These are phyloP conservation scores for Loripinus fragilis DNA, from an alignment of 2,888 invertebrate genomes.

Conservation along the genomic window DNA sequence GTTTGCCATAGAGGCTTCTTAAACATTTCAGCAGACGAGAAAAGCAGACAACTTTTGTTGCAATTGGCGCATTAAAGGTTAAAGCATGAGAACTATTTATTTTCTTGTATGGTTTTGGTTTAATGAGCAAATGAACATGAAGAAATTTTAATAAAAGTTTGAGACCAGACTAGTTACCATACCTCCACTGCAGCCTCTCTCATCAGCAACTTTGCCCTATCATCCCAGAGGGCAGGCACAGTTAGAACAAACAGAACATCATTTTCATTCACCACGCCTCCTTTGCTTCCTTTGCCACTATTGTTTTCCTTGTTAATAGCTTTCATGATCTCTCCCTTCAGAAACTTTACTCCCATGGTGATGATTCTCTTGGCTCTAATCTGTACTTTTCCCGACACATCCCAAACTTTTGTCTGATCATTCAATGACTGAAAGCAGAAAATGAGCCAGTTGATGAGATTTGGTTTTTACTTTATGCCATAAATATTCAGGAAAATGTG, in stretches of 20 bases:
- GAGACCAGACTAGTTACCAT: too few relatives aligned
- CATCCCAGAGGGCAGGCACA: slow-evolving; percentile 47
- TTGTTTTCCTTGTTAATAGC: slow-evolving; percentile 36
- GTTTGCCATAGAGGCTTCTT: too few relatives aligned
- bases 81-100: too few relatives aligned
- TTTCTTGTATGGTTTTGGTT: too few relatives aligned
- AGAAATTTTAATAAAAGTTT: too few relatives aligned
- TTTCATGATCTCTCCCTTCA: slow-evolving; percentile 51
- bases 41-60: too few relatives aligned
- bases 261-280: slow-evolving; percentile 38
- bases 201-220: slow-evolving; percentile 49
- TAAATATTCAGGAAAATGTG: too few relatives aligned
- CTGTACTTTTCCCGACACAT: slow-evolving; percentile 7
- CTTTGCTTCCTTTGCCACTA: slow-evolving; percentile 27
- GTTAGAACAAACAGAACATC: slow-evolving; percentile 48
- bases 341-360: slow-evolving; percentile 41
- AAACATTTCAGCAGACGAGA: too few relatives aligned
- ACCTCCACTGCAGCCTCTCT: slow-evolving; percentile 47
- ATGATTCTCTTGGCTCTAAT: slow-evolving; percentile 22
- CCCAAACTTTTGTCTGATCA: background rate
- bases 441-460: too few relatives aligned
- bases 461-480: too few relatives aligned
- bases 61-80: too few relatives aligned
- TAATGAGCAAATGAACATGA: too few relatives aligned
- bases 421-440: slow-evolving; percentile 3